Conservation (phyloP, 2,797 vertebrate genomes). For the Sebastes umbrosus region DNA sequence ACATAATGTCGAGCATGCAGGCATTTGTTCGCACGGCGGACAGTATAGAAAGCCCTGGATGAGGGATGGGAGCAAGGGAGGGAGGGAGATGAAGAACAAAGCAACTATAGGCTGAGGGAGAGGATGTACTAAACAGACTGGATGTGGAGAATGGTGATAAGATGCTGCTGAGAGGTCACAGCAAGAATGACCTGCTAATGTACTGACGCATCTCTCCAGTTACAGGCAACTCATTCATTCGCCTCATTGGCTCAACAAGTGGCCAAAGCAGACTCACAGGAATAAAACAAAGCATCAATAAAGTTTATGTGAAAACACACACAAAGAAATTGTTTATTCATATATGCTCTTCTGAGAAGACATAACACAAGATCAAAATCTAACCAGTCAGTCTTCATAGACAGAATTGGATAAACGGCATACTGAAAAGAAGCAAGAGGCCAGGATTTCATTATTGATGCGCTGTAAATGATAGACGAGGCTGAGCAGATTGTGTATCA, state of each 20-base stretch:
- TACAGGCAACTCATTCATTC: slow-evolving; percentile 4
- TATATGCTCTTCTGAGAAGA: slow-evolving; percentile 5
- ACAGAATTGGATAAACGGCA: slow-evolving; percentile 53
- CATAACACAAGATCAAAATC: neutral
- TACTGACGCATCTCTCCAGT: slow-evolving; percentile 13
- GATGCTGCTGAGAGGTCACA: neutral
- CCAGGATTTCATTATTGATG: slow-evolving; percentile 84
- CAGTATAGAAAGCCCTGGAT: slow-evolving; percentile 50
- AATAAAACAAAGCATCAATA: neutral
- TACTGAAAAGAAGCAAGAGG: slow-evolving; percentile 68
- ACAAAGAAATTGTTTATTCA: neutral
- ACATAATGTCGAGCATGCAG: slow-evolving; percentile 59
- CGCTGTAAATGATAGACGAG: slow-evolving; percentile 85
- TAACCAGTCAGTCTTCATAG: slow-evolving; percentile 11
- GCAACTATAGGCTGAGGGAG: neutral
- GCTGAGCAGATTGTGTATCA: slow-evolving; percentile 85
- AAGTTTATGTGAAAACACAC: neutral
- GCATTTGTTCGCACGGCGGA: slow-evolving; percentile 43
- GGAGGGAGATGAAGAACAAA: slow-evolving; percentile 3
- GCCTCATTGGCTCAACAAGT: slow-evolving; percentile 20
- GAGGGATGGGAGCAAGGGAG: neutral
- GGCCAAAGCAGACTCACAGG: neutral
- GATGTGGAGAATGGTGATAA: neutral
- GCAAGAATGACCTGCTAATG: neutral
- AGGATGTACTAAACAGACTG: neutral